Evolutionary conservation across 2,797 vertebrate species (phyloP).

Genomic region (Hippopotamyrus pictus): DNA sequence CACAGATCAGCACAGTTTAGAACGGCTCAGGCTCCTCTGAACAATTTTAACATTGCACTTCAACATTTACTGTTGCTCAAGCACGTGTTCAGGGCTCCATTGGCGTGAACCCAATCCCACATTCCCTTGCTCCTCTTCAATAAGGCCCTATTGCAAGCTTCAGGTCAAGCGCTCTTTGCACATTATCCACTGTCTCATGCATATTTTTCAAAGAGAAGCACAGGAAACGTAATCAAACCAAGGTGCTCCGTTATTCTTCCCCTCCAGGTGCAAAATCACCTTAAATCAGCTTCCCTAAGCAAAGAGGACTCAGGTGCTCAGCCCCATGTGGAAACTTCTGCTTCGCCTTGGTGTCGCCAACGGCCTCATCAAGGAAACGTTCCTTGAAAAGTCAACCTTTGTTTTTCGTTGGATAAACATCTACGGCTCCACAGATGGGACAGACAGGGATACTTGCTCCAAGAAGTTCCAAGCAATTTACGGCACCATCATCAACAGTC

Average conservation of each 20-base stretch:
- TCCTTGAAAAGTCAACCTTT: background rate
- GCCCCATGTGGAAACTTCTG: background rate
- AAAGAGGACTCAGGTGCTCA: background rate
- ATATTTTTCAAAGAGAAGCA: background rate
- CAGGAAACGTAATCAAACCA: background rate
- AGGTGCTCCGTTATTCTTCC: background rate
- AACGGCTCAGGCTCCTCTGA: background rate
- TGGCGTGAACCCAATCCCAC: background rate
- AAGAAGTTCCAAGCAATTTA: background rate
- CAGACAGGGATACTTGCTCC: background rate
- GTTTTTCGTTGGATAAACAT: background rate
- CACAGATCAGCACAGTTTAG: background rate
- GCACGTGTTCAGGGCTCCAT: background rate
- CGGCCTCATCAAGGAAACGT: background rate
- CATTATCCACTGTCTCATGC: background rate
- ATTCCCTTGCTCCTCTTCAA: background rate
- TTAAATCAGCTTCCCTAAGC: background rate
- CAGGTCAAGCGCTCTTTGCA: background rate
- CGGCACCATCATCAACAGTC: background rate
- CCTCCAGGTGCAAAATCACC: background rate
- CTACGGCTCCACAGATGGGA: background rate
- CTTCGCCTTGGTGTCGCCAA: background rate
- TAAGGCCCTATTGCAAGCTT: background rate
- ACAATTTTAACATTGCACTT: background rate
- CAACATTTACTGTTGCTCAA: background rate